phyloP scores from a whole-genome alignment of 2,797 vertebrate genomes.

The Alca torda region DNA sequence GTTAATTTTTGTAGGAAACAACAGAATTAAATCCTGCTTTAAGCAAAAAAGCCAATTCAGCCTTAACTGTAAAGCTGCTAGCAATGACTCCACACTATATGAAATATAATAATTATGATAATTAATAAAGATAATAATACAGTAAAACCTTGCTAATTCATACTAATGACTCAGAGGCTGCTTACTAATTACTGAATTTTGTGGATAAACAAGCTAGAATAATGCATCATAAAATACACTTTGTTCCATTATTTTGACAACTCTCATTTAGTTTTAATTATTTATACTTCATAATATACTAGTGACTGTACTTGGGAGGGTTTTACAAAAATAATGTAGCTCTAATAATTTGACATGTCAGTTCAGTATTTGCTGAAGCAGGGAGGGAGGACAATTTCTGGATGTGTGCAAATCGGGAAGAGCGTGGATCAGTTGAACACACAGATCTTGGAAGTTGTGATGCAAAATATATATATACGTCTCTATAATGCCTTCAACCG shows the following conservation, averaged over 20 bases:
- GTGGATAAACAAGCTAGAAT: slow-evolving; percentile 65
- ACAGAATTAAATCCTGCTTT: neutral
- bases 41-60: slow-evolving; percentile 1
- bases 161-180: slow-evolving; percentile 58
- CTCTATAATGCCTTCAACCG: neutral
- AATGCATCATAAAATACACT: slow-evolving; percentile 55
- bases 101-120: slow-evolving; percentile 60
- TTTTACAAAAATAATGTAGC: slow-evolving; percentile 19
- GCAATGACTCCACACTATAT: slow-evolving; percentile 11
- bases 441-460: neutral
- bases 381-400: neutral
- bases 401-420: neutral
- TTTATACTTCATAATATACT: slow-evolving; percentile 6
- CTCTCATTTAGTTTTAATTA: slow-evolving; percentile 50
- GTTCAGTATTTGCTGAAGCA: neutral
- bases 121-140: slow-evolving; percentile 69
- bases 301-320: neutral
- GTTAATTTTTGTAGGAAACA: slow-evolving; percentile 2
- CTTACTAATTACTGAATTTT: slow-evolving; percentile 62
- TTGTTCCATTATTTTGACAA: slow-evolving; percentile 68
- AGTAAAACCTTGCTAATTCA: slow-evolving; percentile 58
- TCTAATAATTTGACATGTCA: neutral
- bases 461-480: neutral
- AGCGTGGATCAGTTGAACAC: neutral
- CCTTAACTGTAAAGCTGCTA: slow-evolving; percentile 12